phyloP scores from a whole-genome alignment of 2,113 vertebrate genomes.

The Microtus oregoni region DNA sequence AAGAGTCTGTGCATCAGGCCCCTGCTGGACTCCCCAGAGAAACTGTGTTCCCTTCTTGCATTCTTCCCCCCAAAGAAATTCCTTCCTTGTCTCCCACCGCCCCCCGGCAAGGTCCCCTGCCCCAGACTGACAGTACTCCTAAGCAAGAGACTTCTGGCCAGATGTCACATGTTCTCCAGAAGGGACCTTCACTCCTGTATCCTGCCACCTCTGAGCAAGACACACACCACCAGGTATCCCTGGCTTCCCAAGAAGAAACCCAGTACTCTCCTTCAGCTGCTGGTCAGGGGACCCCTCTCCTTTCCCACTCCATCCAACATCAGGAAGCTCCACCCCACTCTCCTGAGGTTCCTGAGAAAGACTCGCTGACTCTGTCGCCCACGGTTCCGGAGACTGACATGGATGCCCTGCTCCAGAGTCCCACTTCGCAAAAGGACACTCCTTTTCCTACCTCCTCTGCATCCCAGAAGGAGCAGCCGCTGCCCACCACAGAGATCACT shows the following conservation, averaged over 20 bases:
- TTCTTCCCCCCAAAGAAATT: conserved; percentile 71
- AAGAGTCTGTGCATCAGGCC: conserved; percentile 57
- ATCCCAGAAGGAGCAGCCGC: conserved; percentile 75
- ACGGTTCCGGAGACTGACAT: conserved; percentile 63
- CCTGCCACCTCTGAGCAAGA: conserved; percentile 66
- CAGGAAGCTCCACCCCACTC: conserved; percentile 72
- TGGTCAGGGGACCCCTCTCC: conserved; percentile 60
- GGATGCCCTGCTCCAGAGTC: conserved; percentile 78
- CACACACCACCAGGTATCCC: conserved; percentile 59
- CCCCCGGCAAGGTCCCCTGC: conserved; percentile 49
- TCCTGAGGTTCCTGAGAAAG: conserved; percentile 78
- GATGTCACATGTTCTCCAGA: conserved; percentile 61
- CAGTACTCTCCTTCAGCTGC: conserved; percentile 50
- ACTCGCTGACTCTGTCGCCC: conserved; percentile 71
- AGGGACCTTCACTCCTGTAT: conserved; percentile 68
- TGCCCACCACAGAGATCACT: conserved; percentile 67
- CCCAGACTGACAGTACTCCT: conserved; percentile 57
- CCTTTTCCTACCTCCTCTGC: conserved; percentile 70
- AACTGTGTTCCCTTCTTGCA: conserved; percentile 51
- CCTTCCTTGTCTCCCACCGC: conserved; percentile 45
- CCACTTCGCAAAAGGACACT: conserved; percentile 70
- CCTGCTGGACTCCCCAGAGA: conserved; percentile 65
- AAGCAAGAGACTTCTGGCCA: conserved; percentile 73
- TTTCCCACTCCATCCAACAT: conserved; percentile 60
- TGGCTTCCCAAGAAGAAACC: conserved; percentile 67